phyloP scores from a whole-genome alignment of 2,113 vertebrate species.

The Ursus arctos region DNA sequence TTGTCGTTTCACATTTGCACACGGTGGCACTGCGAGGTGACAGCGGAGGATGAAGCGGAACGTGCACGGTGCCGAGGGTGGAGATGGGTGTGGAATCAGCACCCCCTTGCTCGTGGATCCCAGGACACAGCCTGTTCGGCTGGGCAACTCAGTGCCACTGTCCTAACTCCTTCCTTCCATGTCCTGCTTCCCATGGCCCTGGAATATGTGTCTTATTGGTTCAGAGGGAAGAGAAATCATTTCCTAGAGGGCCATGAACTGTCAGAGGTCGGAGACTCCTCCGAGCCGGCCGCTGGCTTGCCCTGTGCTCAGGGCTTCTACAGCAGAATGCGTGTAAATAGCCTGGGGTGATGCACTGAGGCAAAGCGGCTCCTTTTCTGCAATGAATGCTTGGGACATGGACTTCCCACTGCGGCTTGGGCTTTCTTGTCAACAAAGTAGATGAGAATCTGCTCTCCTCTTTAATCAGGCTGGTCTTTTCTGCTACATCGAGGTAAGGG shows the following conservation, averaged over 20 bases:
- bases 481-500: no score
- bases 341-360: rapidly evolving
- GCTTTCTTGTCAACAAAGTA: neutral
- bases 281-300: rapidly evolving
- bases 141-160: rapidly evolving
- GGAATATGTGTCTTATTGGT: rapidly evolving
- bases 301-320: neutral
- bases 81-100: rapidly evolving
- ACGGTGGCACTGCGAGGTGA: rapidly evolving
- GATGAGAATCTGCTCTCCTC: rapidly evolving
- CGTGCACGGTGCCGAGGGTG: rapidly evolving
- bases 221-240: neutral
- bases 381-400: neutral
- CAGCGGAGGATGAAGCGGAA: no score
- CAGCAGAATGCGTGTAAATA: neutral
- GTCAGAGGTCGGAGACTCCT: neutral
- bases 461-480: neutral
- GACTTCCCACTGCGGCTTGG: neutral
- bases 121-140: no score
- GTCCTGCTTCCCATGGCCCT: neutral
- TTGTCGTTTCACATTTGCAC: neutral
- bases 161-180: rapidly evolving
- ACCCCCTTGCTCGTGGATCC: rapidly evolving
- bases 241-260: rapidly evolving
- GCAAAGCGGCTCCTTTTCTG: neutral